A percentile compares a stretch with the other conserved stretches of the same genome.
These are phyloP conservation scores for Sminthurinus aureus DNA, from an alignment of 2,888 invertebrate species.

Conservation along the genomic window DNA sequence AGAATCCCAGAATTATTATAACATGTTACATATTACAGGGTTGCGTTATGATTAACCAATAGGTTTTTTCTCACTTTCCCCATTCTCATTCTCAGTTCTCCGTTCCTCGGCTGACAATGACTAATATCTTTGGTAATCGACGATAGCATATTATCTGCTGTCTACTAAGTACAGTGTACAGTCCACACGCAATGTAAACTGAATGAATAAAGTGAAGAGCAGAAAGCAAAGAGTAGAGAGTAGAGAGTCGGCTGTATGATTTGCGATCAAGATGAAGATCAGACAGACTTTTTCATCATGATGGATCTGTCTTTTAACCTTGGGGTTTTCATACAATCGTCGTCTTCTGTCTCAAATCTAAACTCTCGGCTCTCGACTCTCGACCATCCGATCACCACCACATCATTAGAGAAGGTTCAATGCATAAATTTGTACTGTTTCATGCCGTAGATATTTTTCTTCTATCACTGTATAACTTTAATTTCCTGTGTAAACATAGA, in stretches of 20 bases:
- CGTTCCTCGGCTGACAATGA: constrained; percentile 20
- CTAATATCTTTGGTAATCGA: constrained; percentile 35
- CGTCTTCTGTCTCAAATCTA: neutral
- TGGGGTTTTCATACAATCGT: constrained; percentile 9
- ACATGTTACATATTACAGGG: neutral
- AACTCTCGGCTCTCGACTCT: neutral
- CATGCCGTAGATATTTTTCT: too few relatives aligned
- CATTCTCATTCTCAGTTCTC: neutral
- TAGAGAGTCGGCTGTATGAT: constrained; percentile 10
- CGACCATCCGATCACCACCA: constrained; percentile 21
- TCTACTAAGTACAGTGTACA: too few relatives aligned
- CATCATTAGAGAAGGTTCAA: constrained; percentile 5
- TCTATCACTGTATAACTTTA: too few relatives aligned
- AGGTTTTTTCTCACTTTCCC: constrained; percentile 24
- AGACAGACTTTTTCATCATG: constrained; percentile 27
- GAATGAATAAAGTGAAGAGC: neutral
- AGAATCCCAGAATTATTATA: too few relatives aligned
- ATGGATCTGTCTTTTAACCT: constrained; percentile 38
- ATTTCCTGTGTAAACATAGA: too few relatives aligned
- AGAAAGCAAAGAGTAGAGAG: too few relatives aligned
- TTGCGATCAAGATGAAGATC: constrained; percentile 25
- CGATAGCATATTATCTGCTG: constrained; percentile 9
- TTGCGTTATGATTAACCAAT: constrained; percentile 28
- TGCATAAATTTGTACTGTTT: too few relatives aligned
- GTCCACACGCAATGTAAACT: neutral